phyloP scores from a whole-genome alignment of 2,888 invertebrate genomes.

The Apotomis capreana region DNA sequence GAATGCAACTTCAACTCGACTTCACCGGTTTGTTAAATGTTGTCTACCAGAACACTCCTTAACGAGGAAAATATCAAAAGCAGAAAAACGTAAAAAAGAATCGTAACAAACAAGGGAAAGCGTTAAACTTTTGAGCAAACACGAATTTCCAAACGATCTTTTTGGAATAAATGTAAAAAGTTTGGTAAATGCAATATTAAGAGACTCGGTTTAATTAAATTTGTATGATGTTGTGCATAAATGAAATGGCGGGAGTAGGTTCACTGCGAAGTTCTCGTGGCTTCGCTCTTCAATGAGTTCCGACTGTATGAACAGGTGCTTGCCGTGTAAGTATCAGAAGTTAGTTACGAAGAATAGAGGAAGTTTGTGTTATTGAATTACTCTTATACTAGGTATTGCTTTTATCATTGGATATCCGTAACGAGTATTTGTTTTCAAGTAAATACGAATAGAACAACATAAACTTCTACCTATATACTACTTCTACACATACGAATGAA shows the following conservation, averaged over 20 bases:
- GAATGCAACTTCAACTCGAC: no score
- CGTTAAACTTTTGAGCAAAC: conserved; percentile 57
- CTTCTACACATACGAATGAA: no score
- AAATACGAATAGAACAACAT: no score
- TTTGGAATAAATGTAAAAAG: conserved; percentile 60
- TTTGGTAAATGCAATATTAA: conserved; percentile 56
- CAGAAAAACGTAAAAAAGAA: conserved; percentile 49
- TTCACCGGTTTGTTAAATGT: conserved; percentile 8
- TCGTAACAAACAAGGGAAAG: conserved; percentile 53
- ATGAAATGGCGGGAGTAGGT: conserved; percentile 46
- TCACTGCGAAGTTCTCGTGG: conserved; percentile 2
- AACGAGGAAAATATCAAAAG: conserved; percentile 48
- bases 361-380: background rate
- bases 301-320: conserved; percentile 18
- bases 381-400: background rate
- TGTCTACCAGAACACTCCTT: conserved; percentile 17
- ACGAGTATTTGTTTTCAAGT: no score
- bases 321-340: conserved; percentile 2
- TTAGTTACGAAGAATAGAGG: conserved; percentile 1
- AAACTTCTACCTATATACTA: no score
- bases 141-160: conserved; percentile 62
- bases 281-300: conserved; percentile 16
- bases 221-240: conserved; percentile 59
- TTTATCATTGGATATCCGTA: background rate
- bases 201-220: conserved; percentile 69